A percentile compares a stretch with the other conserved stretches of the same genome.
phyloP scores from a whole-genome alignment of 2,888 invertebrate species.

The Andrena minutula region DNA sequence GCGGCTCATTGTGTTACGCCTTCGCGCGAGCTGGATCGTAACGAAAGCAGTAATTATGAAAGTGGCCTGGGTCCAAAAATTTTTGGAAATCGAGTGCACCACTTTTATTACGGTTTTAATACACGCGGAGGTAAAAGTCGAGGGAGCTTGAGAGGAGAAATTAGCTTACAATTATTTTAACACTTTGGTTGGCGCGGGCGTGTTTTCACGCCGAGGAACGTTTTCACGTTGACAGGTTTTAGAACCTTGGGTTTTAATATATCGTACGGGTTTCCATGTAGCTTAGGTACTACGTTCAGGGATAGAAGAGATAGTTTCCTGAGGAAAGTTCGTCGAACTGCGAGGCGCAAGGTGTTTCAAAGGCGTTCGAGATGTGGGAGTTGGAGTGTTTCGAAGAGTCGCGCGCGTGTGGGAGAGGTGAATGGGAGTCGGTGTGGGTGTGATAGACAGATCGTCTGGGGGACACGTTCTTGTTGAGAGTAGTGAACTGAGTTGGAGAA shows the following conservation, averaged over 20 bases:
- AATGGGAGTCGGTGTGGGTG: neutral
- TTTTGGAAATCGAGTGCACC: no score
- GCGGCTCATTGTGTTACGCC: conserved; percentile 22
- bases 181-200: no score
- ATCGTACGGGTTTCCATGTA: no score
- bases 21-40: conserved; percentile 20
- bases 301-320: neutral
- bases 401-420: neutral
- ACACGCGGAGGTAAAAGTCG: no score
- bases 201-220: no score
- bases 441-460: neutral
- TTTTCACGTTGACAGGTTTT: no score
- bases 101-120: no score
- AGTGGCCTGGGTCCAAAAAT: no score
- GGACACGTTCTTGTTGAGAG: neutral
- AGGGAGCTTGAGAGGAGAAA: no score
- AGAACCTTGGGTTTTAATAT: no score
- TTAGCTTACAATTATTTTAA: no score
- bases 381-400: neutral
- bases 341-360: neutral
- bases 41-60: neutral
- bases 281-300: neutral
- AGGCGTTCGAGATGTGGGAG: neutral
- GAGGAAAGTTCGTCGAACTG: conserved; percentile 5
- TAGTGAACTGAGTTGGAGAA: neutral